phyloP scores from a whole-genome alignment of 2,888 invertebrate genomes.

The Ligdia adustata region DNA sequence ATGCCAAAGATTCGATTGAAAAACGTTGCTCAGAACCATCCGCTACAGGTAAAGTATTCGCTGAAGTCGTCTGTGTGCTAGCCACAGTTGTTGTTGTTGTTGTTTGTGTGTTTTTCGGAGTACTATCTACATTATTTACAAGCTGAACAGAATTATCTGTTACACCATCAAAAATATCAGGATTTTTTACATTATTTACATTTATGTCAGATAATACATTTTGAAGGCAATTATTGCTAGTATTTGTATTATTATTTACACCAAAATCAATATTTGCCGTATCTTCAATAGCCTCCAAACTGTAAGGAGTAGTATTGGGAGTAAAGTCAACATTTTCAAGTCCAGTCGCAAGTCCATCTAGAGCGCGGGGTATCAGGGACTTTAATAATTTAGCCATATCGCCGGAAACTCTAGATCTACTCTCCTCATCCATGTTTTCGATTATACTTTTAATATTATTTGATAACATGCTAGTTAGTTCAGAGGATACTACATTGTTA shows the following conservation, averaged over 20 bases:
- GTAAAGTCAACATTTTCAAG: conserved; percentile 62
- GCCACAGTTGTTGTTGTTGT: conserved; percentile 47
- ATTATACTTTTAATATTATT: conserved; percentile 76
- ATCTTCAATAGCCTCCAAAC: conserved; percentile 77
- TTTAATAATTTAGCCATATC: conserved; percentile 80
- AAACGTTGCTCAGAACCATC: conserved; percentile 21
- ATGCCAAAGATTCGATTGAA: conserved; percentile 31
- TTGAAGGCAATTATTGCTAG: conserved; percentile 64
- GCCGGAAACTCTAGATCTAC: conserved; percentile 75
- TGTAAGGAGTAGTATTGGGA: conserved; percentile 76
- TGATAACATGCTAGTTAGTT: conserved; percentile 82
- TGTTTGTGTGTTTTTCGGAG: conserved; percentile 43
- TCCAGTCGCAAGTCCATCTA: conserved; percentile 62
- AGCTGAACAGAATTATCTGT: conserved; percentile 41
- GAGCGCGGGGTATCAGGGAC: conserved; percentile 76
- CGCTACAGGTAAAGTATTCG: conserved; percentile 22
- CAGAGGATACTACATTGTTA: conserved; percentile 76
- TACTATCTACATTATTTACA: conserved; percentile 64
- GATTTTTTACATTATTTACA: conserved; percentile 67
- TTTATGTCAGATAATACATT: conserved; percentile 49
- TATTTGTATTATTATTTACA: conserved; percentile 45
- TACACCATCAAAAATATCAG: conserved; percentile 39
- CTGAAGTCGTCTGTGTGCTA: conserved; percentile 51
- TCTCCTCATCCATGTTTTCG: conserved; percentile 72
- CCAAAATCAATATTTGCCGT: conserved; percentile 69